A percentile compares a stretch with the other conserved stretches of the same genome.
Conservation (phyloP, 1,140 invertebrate genomes). For the Ganaspis sp. region DNA sequence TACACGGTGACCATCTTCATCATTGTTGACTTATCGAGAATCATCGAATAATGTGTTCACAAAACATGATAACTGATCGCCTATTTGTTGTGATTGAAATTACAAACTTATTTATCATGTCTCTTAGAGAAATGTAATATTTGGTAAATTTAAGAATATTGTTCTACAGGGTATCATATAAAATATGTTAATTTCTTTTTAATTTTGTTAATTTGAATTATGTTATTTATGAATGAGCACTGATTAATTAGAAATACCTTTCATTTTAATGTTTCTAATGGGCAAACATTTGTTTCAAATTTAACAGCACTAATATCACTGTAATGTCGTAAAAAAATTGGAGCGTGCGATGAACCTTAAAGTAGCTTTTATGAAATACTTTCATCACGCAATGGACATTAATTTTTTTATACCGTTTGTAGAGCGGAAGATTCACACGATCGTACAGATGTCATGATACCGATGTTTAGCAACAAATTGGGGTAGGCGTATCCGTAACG, state of each 20-base stretch:
- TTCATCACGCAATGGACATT: slow-evolving; percentile 2
- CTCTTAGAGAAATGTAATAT: background rate
- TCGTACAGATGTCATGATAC: slow-evolving; percentile 47
- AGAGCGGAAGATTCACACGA: slow-evolving; percentile 53
- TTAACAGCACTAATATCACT: background rate
- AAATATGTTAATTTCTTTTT: no score
- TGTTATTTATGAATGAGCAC: no score
- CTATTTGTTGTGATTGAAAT: background rate
- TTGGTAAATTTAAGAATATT: no score
- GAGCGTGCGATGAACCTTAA: background rate
- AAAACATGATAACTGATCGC: background rate
- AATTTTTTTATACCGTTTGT: background rate
- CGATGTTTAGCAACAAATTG: slow-evolving; percentile 50
- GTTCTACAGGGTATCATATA: no score
- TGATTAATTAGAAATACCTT: no score
- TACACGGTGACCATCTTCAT: background rate
- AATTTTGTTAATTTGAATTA: no score
- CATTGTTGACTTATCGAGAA: background rate
- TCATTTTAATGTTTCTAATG: no score
- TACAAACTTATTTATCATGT: background rate
- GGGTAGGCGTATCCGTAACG: slow-evolving; percentile 63
- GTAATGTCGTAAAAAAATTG: background rate
- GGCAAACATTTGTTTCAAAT: no score
- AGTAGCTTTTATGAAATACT: background rate
- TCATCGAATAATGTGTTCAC: background rate